Conservation (phyloP, 2,888 invertebrate species). For the Myopa testacea region DNA sequence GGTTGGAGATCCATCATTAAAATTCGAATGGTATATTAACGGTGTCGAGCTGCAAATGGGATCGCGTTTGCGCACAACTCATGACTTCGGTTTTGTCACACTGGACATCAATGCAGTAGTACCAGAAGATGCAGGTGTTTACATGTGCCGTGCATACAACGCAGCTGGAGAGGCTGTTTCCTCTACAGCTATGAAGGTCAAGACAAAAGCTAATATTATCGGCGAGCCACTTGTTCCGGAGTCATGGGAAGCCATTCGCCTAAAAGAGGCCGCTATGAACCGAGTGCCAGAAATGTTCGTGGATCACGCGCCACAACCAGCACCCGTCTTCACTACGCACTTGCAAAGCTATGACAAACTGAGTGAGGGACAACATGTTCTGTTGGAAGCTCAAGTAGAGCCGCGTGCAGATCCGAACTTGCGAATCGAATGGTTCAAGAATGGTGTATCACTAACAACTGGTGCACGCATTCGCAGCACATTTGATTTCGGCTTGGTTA, state of each 20-base stretch:
- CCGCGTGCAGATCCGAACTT: constrained; percentile 90
- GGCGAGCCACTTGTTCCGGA: constrained; percentile 90
- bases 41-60: constrained; percentile 93
- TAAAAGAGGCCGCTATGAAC: constrained; percentile 92
- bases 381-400: constrained; percentile 90
- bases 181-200: constrained; percentile 89
- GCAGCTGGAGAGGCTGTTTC: constrained; percentile 94
- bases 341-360: constrained; percentile 86
- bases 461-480: constrained; percentile 92
- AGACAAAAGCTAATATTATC: constrained; percentile 82
- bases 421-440: constrained; percentile 92
- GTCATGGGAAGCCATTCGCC: constrained; percentile 90
- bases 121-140: constrained; percentile 90
- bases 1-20: constrained; percentile 91
- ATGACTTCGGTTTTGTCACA: constrained; percentile 95
- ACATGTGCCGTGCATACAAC: constrained; percentile 94
- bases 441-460: constrained; percentile 86
- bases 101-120: constrained; percentile 90
- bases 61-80: constrained; percentile 89
- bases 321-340: constrained; percentile 96
- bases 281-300: constrained; percentile 89
- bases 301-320: constrained; percentile 86
- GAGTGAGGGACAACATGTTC: constrained; percentile 87
- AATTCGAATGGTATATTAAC: constrained; percentile 96
- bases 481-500: constrained; percentile 97